Evolutionary conservation across 2,113 vertebrate genomes (phyloP), one percentile per base, ranked within the genome.

Genomic region (Vireo altiloquus): DNA sequence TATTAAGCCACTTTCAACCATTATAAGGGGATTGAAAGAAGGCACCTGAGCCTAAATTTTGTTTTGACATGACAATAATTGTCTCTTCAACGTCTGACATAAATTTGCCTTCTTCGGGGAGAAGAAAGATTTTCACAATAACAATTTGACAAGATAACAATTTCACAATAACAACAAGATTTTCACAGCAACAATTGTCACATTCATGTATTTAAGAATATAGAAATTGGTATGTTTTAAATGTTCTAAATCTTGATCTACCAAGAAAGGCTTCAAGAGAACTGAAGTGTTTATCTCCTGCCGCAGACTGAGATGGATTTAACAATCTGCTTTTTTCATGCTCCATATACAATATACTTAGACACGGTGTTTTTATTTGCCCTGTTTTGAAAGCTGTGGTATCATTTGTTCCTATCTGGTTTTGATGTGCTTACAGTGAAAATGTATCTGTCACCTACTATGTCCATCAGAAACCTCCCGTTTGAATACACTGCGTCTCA

Each of bases 401-500:
- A 17, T 75, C 24, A 27, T 49, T 47, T 90, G 21, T 31, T 91
- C 39, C 57, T 50, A 15, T 52, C 64, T 87, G 80, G 17, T 77
- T 92, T 86, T 89, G 56, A 17, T 91, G 35, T 95, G 66, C 50
- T 97, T 70, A 24, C 98, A 99, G 99, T 99, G 87, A 98, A 98
- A 96, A 91, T 99, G 96, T 98, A 97, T 19, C 97, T 99, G 94
- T 98, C 97, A 5, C 94, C 98, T 2, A 93, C 92, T 33, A 99
- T 99, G 99, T 57, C 96, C 86, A 93, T 99, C 82, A 97, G 97
- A 75, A 98, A 98, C 88, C 98, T 99, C n/a, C 98, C 95, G 1
- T 97, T 98, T 65, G 98, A 90, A 23, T 99, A 99, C 97, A 97
- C 98, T 1, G 99, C 99, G 5, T 97, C 98, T 19, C 98, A 99